phyloP scores from a whole-genome alignment of 2,113 vertebrate genomes.

The Castor canadensis region DNA sequence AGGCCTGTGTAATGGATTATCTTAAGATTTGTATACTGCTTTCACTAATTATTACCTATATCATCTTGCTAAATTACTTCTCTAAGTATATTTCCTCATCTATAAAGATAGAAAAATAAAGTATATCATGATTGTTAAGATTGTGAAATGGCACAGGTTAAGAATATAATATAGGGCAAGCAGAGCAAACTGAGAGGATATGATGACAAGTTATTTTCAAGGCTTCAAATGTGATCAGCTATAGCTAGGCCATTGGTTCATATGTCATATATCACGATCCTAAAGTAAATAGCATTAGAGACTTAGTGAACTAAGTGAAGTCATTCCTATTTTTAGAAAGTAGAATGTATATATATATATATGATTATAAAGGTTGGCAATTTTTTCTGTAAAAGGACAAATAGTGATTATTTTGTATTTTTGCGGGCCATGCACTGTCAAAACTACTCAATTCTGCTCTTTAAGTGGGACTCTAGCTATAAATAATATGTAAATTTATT shows the following conservation, averaged over 20 bases:
- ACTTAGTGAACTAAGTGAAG: background rate
- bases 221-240: background rate
- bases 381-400: background rate
- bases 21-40: background rate
- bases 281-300: background rate
- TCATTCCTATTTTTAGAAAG: background rate
- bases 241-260: background rate
- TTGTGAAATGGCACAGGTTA: constrained; percentile 10
- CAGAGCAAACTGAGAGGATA: background rate
- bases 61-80: background rate
- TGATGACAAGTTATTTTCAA: constrained; percentile 29
- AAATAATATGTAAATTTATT: background rate
- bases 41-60: background rate
- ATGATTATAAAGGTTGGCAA: background rate
- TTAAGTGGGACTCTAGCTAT: background rate
- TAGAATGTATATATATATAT: background rate
- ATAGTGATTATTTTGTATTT: background rate
- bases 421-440: background rate
- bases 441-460: background rate
- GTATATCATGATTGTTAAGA: background rate
- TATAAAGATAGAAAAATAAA: background rate
- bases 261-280: background rate
- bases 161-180: background rate
- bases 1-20: background rate
- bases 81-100: background rate